These are phyloP conservation scores for Bubalus kerabau DNA, from an alignment of 2,113 vertebrate genomes.

Conservation along the genomic window DNA sequence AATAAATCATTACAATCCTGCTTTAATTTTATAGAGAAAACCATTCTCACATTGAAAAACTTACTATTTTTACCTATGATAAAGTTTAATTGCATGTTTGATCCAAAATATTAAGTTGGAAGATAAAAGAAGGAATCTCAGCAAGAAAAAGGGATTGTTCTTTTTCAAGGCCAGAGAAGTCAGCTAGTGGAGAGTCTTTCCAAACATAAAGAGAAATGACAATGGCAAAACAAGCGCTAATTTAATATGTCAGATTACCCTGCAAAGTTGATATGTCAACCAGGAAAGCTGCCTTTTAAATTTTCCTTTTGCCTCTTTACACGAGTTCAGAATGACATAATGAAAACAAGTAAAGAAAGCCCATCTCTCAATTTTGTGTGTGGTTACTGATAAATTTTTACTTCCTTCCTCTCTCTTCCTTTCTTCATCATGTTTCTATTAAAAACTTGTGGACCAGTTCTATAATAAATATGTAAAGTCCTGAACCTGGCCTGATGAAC, in stretches of 20 bases:
- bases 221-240: background rate
- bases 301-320: background rate
- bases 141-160: background rate
- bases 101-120: background rate
- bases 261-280: background rate
- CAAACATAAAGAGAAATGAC: background rate
- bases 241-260: background rate
- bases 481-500: background rate
- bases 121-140: background rate
- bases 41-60: background rate
- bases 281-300: background rate
- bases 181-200: background rate
- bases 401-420: background rate
- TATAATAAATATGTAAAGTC: background rate
- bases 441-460: background rate
- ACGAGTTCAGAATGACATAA: background rate
- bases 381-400: background rate
- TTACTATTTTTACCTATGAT: background rate
- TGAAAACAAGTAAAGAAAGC: background rate
- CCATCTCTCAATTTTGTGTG: background rate
- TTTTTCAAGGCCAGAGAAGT: background rate
- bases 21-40: conserved; percentile 11
- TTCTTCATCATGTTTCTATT: background rate
- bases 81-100: background rate
- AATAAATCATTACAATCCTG: background rate